A percentile compares a stretch with the other conserved stretches of the same genome.
Evolutionary conservation across 2,888 invertebrate species (phyloP).

Genomic region (Diabrotica balteata): DNA sequence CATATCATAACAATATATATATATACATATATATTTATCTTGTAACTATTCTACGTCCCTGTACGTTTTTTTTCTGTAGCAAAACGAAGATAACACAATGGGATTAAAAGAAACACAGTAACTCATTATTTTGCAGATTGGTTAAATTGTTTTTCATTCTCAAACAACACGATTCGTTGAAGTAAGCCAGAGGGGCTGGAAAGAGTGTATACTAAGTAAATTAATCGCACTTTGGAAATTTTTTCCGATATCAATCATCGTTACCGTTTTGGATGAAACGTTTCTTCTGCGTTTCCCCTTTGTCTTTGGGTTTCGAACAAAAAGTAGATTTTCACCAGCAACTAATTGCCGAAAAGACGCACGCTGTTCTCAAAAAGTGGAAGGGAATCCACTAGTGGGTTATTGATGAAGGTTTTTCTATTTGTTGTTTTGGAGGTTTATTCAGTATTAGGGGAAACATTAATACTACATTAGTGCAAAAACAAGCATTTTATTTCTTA

Average conservation of each 20-base stretch:
- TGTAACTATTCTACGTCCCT: slow-evolving; percentile 6
- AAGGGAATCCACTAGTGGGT: not conserved
- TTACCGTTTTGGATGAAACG: slow-evolving; percentile 24
- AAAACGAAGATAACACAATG: slow-evolving; percentile 15
- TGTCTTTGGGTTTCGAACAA: slow-evolving; percentile 11
- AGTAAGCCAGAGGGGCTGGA: not conserved
- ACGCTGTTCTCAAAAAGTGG: slow-evolving; percentile 6
- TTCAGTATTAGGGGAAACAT: not conserved
- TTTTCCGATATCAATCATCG: slow-evolving; percentile 26
- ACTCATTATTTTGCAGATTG: slow-evolving; percentile 32
- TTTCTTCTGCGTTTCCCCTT: slow-evolving; percentile 14
- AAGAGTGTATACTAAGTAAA: slow-evolving; percentile 17
- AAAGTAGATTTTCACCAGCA: slow-evolving; percentile 24
- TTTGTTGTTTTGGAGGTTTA: not conserved
- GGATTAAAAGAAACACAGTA: slow-evolving; percentile 23
- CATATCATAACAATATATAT: no score
- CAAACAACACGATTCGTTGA: slow-evolving; percentile 10
- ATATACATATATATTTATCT: no score
- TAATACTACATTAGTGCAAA: no score
- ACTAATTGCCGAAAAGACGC: slow-evolving; percentile 30
- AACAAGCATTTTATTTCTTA: not conserved
- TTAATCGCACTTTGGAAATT: slow-evolving; percentile 25
- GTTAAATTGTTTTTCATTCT: slow-evolving; percentile 32
- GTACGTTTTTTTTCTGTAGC: slow-evolving; percentile 4
- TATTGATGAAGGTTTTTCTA: slow-evolving; percentile 17